phyloP scores from a whole-genome alignment of 2,113 vertebrate genomes.

The Chlorodrepanis virens region DNA sequence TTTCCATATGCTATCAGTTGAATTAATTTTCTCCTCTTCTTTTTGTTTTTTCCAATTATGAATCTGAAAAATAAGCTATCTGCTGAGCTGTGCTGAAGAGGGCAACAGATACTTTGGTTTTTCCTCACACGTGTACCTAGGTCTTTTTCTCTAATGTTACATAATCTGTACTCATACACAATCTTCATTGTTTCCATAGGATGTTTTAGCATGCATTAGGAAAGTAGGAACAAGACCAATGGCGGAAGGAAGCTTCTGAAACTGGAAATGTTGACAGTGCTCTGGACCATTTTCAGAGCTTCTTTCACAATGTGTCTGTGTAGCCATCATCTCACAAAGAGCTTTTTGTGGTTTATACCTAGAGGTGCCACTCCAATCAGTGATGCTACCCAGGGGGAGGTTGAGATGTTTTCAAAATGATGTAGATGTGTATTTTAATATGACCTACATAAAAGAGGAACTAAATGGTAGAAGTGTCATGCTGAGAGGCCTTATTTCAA shows the following conservation, averaged over 20 bases:
- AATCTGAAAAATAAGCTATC: not conserved
- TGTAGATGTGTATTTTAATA: not conserved
- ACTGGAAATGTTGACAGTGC: not conserved
- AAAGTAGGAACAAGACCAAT: not conserved
- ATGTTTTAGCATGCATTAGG: not conserved
- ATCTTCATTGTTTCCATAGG: not conserved
- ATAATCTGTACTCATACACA: not conserved
- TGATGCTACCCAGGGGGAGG: not conserved
- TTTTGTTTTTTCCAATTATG: not conserved
- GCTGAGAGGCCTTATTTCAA: not conserved
- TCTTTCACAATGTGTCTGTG: not conserved
- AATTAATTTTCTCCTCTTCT: not conserved
- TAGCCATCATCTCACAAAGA: not conserved
- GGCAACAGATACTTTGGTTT: rapidly evolving
- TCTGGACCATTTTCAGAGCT: conserved; percentile 19
- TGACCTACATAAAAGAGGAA: not conserved
- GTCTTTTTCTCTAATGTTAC: not conserved
- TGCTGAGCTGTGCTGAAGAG: not conserved
- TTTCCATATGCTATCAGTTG: not conserved
- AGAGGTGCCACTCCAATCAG: not conserved
- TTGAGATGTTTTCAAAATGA: not conserved
- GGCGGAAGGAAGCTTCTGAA: not conserved
- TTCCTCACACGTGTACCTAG: rapidly evolving
- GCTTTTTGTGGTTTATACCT: not conserved
- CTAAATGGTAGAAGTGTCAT: not conserved